Evolutionary conservation across 2,888 invertebrate genomes (phyloP), one percentile per base, ranked within the genome.

Genomic region (Tetropium fuscum): DNA sequence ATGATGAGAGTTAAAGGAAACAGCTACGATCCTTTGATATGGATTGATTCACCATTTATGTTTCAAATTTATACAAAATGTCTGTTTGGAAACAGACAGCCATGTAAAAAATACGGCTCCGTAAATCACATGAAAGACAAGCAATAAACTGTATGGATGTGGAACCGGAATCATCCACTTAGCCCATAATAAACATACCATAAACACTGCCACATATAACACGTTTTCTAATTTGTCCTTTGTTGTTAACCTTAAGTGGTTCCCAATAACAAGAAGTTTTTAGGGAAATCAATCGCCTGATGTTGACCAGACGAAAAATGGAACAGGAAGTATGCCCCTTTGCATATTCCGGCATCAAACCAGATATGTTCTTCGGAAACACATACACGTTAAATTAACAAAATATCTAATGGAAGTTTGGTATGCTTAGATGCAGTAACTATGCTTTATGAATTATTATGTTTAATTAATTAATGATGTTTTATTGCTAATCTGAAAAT

Each of bases 181-280:
- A 22, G 3, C 11, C 22, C 19, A 8, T 40, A 16, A 51, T 51
- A 51, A 51, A 51, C 40, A 38, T 16, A 44, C 16, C 15, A 10
- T 40, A 18, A 48, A 51, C 51, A 51, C 15, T 34, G 51, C 27
- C 51, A 34, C 40, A 38, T 27, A 11, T 11, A 40, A 51, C 63
- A 68, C 43, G 53, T 32, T 34, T 41, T 16, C 60, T 60, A 63
- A 65, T 63, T 65, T 68, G 68, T 65, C 45, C 59, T 60, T 58
- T 56, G 55, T 53, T 69, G 66, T 66, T 44, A 36, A 55, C 25
- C 57, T 64, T 53, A 71, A 71, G 71, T 71, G 69, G 69, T 68
- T 68, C 60, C 61, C 56, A 56, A 38, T 22, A 25, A 49, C 19
- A 49, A 27, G 19, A 13, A 10, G 13, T 11, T 27, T 40, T 25